Evolutionary conservation across 1,140 invertebrate genomes (phyloP).

Genomic region (Aricia agestis): DNA sequence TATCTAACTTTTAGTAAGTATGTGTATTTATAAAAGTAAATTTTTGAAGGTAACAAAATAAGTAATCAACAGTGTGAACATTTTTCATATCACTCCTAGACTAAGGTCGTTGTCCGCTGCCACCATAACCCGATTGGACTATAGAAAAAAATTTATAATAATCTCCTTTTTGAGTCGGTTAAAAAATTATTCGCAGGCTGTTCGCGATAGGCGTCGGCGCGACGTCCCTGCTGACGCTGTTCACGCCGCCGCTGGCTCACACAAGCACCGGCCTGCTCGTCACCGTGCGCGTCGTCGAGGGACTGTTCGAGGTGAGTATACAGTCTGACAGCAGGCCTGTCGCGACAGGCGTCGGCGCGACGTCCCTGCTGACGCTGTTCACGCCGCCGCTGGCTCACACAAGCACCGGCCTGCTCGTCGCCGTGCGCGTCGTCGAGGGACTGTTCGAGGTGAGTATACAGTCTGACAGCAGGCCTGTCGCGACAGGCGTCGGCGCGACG

Average conservation of each 20-base stretch:
- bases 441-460: conserved; percentile 80
- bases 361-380: conserved; percentile 88
- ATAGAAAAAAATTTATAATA: conserved; percentile 11
- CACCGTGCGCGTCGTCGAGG: conserved; percentile 87
- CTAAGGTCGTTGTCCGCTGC: too few relatives aligned
- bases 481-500: conserved; percentile 86
- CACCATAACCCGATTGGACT: too few relatives aligned
- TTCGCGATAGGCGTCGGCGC: conserved; percentile 87
- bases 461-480: conserved; percentile 70
- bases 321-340: conserved; percentile 58
- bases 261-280: conserved; percentile 84
- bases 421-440: conserved; percentile 87
- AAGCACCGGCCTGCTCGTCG: conserved; percentile 83
- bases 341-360: conserved; percentile 86
- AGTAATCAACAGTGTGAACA: too few relatives aligned
- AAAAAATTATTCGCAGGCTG: conserved; percentile 42
- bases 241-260: conserved; percentile 87
- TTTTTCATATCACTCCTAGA: too few relatives aligned
- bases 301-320: conserved; percentile 87
- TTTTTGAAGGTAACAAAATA: too few relatives aligned
- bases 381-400: conserved; percentile 86
- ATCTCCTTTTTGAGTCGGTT: too few relatives aligned
- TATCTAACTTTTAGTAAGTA: too few relatives aligned
- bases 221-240: conserved; percentile 87
- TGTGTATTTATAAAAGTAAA: too few relatives aligned